Base-by-base conservation (phyloP, 2,113 vertebrate species). In the Tupaia tana region DNA sequence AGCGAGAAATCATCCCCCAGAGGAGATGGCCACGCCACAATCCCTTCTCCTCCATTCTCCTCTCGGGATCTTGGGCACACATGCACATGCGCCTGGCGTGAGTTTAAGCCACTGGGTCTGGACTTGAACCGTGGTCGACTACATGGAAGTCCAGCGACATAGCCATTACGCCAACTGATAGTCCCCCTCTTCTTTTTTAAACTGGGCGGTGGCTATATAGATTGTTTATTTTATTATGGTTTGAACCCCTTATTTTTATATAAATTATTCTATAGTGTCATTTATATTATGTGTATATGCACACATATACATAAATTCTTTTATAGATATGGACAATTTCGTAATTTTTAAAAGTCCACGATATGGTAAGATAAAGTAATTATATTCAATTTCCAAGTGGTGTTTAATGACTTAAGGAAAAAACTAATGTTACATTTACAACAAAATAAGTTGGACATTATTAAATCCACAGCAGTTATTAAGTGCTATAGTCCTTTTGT, bases 161-260 rank as follows among this genome's bases (percentile, higher is more conserved):
- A n/a, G n/a, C n/a, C n/a, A n/a, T n/a, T n/a, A n/a, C n/a, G n/a
- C n/a, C n/a, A n/a, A n/a, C n/a, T n/a, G n/a, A n/a, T n/a, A n/a
- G n/a, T n/a, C n/a, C n/a, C n/a, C n/a, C 27, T 92, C 75, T 95
- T 69, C 69, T 63, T 90, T n/a, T n/a, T n/a, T n/a, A 81, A 86
- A 31, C 2, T 77, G 16, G 61, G 11, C 70, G 9, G 43, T 86
- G 27, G 27, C 34, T 66, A 59, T 22, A 3, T 82, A 70, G 25
- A 66, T 90, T 20, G 69, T 85, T 81, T 84, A 43, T n/a, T 27
- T 56, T 70, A 58, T 91, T 91, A 69, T 87, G 59, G 43, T 61
- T 83, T 92, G 59, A 88, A 67, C 19, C 31, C 67, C 24, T 27
- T 54, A 27, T 64, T 89, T 78, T 88, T 64, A 63, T 52, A 14